These are phyloP conservation scores for Lithosia quadra DNA, from an alignment of 2,888 invertebrate genomes.

Conservation along the genomic window DNA sequence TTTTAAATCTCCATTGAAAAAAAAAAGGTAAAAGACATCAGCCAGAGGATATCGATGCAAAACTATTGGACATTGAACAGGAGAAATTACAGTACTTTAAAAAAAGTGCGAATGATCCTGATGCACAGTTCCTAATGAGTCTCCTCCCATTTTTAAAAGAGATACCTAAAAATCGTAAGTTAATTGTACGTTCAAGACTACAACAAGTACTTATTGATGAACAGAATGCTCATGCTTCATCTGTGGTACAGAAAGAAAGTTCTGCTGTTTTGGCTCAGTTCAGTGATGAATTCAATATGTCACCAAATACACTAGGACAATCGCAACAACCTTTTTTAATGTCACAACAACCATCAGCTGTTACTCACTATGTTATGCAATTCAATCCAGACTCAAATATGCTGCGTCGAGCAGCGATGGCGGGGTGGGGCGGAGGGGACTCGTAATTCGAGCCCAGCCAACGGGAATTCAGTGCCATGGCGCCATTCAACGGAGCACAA, in stretches of 20 bases:
- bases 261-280: constrained; percentile 17
- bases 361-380: constrained; percentile 15
- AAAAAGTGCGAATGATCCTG: constrained; percentile 24
- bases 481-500: too few relatives aligned
- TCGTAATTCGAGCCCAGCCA: too few relatives aligned
- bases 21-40: constrained; percentile 15
- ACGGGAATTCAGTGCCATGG: too few relatives aligned
- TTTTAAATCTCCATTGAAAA: constrained; percentile 12
- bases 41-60: constrained; percentile 8
- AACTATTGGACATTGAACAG: constrained; percentile 22
- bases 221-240: constrained; percentile 16
- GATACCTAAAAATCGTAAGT: constrained; percentile 24
- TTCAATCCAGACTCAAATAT: constrained; percentile 15
- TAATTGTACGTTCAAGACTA: constrained; percentile 24
- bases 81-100: constrained; percentile 21
- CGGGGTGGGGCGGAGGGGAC: too few relatives aligned
- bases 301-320: constrained; percentile 14
- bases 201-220: constrained; percentile 33
- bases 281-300: constrained; percentile 13
- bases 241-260: constrained; percentile 11
- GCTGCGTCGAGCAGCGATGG: too few relatives aligned
- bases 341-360: constrained; percentile 10
- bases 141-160: constrained; percentile 33
- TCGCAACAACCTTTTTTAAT: constrained; percentile 13
- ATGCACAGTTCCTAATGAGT: constrained; percentile 36